These are phyloP conservation scores for Melipona quadrifasciata DNA, from an alignment of 1,140 invertebrate species.

Conservation along the genomic window DNA sequence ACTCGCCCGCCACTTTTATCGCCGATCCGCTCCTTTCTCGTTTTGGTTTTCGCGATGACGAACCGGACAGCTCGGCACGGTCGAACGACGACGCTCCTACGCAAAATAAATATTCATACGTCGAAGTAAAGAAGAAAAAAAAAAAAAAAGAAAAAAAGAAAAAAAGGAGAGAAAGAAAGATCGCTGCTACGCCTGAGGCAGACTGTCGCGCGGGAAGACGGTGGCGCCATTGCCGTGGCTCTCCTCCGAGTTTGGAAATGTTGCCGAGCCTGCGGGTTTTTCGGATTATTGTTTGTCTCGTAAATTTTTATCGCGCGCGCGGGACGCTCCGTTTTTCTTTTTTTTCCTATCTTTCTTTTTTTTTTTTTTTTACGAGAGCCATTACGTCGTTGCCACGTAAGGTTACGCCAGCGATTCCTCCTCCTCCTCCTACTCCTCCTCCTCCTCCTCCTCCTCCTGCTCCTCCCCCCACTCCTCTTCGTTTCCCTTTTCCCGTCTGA, in stretches of 20 bases:
- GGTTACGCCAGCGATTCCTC: conserved; percentile 47
- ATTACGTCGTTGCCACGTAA: conserved; percentile 64
- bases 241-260: conserved; percentile 36
- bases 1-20: not conserved
- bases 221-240: not conserved
- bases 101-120: conserved; percentile 26
- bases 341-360: too few relatives aligned
- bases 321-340: conserved; percentile 51
- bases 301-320: conserved; percentile 65
- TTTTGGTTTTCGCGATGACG: not conserved
- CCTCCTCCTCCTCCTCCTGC: too few relatives aligned
- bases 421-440: not conserved
- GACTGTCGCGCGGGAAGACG: not conserved
- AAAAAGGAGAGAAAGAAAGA: not conserved
- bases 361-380: conserved; percentile 60
- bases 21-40: not conserved
- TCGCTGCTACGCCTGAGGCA: not conserved
- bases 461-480: not conserved
- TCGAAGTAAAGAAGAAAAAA: not conserved
- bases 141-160: too few relatives aligned
- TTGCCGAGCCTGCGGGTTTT: conserved; percentile 11
- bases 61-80: not conserved
- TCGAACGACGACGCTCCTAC: conserved; percentile 17
- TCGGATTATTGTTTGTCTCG: conserved; percentile 58
- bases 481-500: conserved; percentile 9